Base-by-base conservation (phyloP, 1,140 invertebrate species). In the Acromyrmex heyeri region DNA sequence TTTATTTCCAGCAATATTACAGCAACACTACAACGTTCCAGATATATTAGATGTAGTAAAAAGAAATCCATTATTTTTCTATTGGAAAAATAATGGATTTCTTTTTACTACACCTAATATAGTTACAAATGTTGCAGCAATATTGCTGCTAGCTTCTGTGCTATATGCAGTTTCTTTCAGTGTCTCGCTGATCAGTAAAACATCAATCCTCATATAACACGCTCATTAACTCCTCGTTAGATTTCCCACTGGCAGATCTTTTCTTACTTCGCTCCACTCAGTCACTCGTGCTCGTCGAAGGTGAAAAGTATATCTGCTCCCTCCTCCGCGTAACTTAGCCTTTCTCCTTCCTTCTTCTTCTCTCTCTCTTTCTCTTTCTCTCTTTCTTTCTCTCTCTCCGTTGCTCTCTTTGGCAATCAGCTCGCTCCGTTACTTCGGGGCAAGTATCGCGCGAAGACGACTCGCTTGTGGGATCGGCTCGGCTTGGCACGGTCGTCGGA, bases 271-370 rank as follows among this genome's bases (percentile, higher is more conserved):
- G 18, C 24, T 67, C 64, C 48, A 70, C 50, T 81, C 73, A 81
- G 79, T 87, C 86, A 89, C 86, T 90, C 53, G 75, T 67, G 44
- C 53, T 65, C 81, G 89, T 87, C 81, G 89, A 90, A 90, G 89
- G 89, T 90, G 89, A 90, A 90, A 90, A 90, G 88, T 86, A 69
- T 77, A 73, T 76, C 83, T 77, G 34, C 53, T 61, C 21, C 53
- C 57, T 69, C 44, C 55, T 24, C 14, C 61, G 48, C n/a, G 12
- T 7, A 24, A 14, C 24, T 70, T 30, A 14, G 69, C 79, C 79
- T 82, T 67, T 82, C 67, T 82, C 44, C 73, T 30, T 81, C 44
- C 67, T 65, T 55, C 61, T 79, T 62, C 53, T 44, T 79, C 48
- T 69, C 77, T 16, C 12, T 75, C 55, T 27, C 21, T 75, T n/a